A percentile compares a stretch with the other conserved stretches of the same genome.
phyloP scores from a whole-genome alignment of 2,113 vertebrate species.

The Anthoscopus minutus region DNA sequence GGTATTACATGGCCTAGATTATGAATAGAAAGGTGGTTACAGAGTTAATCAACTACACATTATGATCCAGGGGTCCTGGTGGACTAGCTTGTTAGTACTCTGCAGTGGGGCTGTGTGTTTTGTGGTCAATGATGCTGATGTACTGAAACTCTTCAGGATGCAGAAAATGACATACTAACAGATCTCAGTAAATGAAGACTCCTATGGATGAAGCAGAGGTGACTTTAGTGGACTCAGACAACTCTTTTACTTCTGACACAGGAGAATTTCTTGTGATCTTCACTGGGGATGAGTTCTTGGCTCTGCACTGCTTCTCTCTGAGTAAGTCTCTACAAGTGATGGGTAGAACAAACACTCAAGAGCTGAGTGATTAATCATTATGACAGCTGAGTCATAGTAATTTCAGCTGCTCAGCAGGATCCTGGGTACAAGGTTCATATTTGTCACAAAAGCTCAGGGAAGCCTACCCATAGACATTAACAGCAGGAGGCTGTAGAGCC shows the following conservation, averaged over 20 bases:
- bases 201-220: not conserved
- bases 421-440: not conserved
- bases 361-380: not conserved
- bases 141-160: not conserved
- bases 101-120: not conserved
- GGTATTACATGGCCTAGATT: not conserved
- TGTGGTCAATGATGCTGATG: not conserved
- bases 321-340: not conserved
- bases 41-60: not conserved
- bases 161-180: not conserved
- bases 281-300: not conserved
- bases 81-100: not conserved
- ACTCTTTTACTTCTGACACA: not conserved
- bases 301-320: not conserved
- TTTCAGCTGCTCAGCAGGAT: not conserved
- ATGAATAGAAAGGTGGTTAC: not conserved
- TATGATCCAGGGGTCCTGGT: not conserved
- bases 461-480: not conserved
- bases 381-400: not conserved
- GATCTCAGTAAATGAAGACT: not conserved
- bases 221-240: not conserved
- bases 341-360: not conserved
- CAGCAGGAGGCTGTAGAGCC: not conserved
- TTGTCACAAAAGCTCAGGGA: not conserved
- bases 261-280: not conserved